Conservation (phyloP, 2,113 vertebrate genomes). For the Dunckerocampus dactyliophorus region DNA sequence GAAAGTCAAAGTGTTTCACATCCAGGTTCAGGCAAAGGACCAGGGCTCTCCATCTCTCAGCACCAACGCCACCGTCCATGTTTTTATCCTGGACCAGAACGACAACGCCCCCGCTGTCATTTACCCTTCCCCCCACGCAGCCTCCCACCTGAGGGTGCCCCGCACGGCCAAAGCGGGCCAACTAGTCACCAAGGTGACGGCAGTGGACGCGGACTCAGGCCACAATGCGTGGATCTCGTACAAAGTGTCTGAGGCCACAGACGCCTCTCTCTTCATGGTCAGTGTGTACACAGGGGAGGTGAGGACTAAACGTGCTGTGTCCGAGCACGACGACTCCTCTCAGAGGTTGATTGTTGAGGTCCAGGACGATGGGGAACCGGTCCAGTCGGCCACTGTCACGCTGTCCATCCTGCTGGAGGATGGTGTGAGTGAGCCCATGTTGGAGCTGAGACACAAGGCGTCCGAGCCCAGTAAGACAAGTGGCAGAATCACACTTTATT, state of each 20-base stretch:
- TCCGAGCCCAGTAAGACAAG: slow-evolving; percentile 44
- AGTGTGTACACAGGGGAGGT: slow-evolving; percentile 81
- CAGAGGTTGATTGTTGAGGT: slow-evolving; percentile 80
- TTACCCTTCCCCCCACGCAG: slow-evolving; percentile 70
- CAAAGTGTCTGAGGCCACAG: slow-evolving; percentile 74
- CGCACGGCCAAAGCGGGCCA: slow-evolving; percentile 77
- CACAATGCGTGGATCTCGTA: slow-evolving; percentile 87
- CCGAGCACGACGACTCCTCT: slow-evolving; percentile 70
- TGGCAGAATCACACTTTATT: slow-evolving; percentile 77
- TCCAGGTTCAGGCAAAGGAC: slow-evolving; percentile 76
- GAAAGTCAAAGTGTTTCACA: slow-evolving; percentile 78
- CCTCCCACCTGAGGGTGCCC: slow-evolving; percentile 71
- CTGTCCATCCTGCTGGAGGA: slow-evolving; percentile 62
- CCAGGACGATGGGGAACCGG: slow-evolving; percentile 78
- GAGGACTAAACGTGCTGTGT: slow-evolving; percentile 74
- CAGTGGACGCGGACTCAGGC: slow-evolving; percentile 81
- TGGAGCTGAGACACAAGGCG: slow-evolving; percentile 45
- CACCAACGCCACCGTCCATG: slow-evolving; percentile 71
- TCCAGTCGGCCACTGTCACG: slow-evolving; percentile 79
- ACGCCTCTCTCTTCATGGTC: slow-evolving; percentile 78
- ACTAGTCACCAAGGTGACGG: slow-evolving; percentile 84
- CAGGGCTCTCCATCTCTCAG: slow-evolving; percentile 74
- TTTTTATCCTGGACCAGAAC: slow-evolving; percentile 76
- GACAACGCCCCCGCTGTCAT: slow-evolving; percentile 79
- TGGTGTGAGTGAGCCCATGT: slow-evolving; percentile 59